Percentiles rank a stretch among this genome's conserved stretches.
Conservation (phyloP, 2,797 vertebrate species). For the Xenopus petersii region DNA sequence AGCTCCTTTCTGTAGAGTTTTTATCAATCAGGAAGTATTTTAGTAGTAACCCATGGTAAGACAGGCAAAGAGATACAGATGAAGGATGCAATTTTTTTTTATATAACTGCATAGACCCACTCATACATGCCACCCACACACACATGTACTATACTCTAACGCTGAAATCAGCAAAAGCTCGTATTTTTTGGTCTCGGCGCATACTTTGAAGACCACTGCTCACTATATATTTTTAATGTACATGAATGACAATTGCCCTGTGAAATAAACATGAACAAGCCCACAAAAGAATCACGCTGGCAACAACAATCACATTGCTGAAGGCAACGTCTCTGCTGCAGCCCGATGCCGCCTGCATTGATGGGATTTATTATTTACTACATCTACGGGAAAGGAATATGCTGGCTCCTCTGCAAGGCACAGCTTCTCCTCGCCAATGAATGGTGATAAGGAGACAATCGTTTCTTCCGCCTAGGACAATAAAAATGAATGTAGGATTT, state of each 20-base stretch:
- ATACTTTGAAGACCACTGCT: slow-evolving; percentile 37
- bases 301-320: slow-evolving; percentile 29
- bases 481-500: too few species aligned
- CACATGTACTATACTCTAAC: neutral
- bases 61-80: too few species aligned
- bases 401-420: neutral
- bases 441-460: too few species aligned
- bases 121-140: neutral
- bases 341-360: slow-evolving; percentile 17
- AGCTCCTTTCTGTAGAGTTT: too few species aligned
- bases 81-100: too few species aligned
- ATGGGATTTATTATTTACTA: slow-evolving; percentile 31
- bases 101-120: too few species aligned
- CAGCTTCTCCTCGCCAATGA: too few species aligned
- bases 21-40: too few species aligned
- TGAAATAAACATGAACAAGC: slow-evolving; percentile 47
- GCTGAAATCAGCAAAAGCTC: too few species aligned
- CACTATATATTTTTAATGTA: slow-evolving; percentile 46
- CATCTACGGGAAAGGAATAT: slow-evolving; percentile 1
- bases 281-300: slow-evolving; percentile 39
- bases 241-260: slow-evolving; percentile 47
- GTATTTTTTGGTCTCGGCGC: too few species aligned
- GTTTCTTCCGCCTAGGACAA: too few species aligned
- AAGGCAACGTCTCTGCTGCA: slow-evolving; percentile 28
- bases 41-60: too few species aligned